Percentiles rank a stretch among this genome's conserved stretches.
These are phyloP conservation scores for Indicator indicator DNA, from an alignment of 2,113 vertebrate species.

Conservation along the genomic window DNA sequence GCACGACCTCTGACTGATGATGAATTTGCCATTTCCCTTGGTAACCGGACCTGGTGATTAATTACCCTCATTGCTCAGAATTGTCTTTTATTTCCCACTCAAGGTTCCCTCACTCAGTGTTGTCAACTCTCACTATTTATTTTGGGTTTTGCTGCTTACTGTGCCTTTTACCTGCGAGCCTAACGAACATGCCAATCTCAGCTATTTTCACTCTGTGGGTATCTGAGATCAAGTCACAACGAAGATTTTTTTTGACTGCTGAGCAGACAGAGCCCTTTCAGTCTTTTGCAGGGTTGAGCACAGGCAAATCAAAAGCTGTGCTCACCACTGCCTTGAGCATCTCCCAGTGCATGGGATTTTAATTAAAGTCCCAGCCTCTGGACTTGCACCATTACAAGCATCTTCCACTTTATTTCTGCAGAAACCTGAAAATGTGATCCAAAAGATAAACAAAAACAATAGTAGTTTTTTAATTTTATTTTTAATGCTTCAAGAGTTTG, in stretches of 20 bases:
- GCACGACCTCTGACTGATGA: slow-evolving; percentile 11
- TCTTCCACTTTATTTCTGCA: background rate
- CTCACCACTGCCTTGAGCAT: slow-evolving; percentile 30
- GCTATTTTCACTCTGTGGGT: slow-evolving; percentile 61
- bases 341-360: background rate
- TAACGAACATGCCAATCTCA: slow-evolving; percentile 57
- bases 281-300: slow-evolving; percentile 44
- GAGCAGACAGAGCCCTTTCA: slow-evolving; percentile 61
- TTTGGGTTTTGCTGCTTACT: slow-evolving; percentile 42
- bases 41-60: slow-evolving; percentile 38
- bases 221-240: slow-evolving; percentile 40
- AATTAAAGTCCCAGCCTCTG: slow-evolving; percentile 51
- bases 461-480: background rate
- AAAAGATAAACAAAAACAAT: background rate
- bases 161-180: slow-evolving; percentile 64
- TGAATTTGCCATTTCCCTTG: slow-evolving; percentile 57
- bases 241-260: slow-evolving; percentile 69
- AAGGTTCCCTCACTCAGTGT: slow-evolving; percentile 20
- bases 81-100: slow-evolving; percentile 47
- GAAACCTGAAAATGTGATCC: background rate
- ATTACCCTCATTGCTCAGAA: slow-evolving; percentile 26
- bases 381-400: background rate
- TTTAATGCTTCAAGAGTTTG: background rate
- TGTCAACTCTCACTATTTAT: slow-evolving; percentile 55
- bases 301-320: slow-evolving; percentile 41